phyloP scores from a whole-genome alignment of 2,888 invertebrate species.

The Hemithea aestivaria region DNA sequence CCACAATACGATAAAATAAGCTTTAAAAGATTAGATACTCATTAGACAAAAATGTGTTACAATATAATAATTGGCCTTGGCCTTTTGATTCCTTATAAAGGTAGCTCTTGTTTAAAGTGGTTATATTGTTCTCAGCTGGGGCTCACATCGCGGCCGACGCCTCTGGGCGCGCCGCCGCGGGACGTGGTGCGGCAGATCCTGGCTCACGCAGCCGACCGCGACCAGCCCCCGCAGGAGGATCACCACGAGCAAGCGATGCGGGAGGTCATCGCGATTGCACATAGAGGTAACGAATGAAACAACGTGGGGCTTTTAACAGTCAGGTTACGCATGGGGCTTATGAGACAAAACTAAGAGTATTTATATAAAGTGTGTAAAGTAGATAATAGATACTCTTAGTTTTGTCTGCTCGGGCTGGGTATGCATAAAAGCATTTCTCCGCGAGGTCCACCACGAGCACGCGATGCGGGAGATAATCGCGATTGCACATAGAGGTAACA shows the following conservation, averaged over 20 bases:
- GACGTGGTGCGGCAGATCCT: constrained; percentile 73
- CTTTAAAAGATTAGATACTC: too few relatives aligned
- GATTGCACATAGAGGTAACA: constrained; percentile 69
- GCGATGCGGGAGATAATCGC: constrained; percentile 71
- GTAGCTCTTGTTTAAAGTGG: too few relatives aligned
- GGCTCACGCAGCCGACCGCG: constrained; percentile 64
- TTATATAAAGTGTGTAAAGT: too few relatives aligned
- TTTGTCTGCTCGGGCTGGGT: too few relatives aligned
- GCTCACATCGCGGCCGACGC: constrained; percentile 63
- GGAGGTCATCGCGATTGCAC: constrained; percentile 72
- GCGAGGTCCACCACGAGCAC: constrained; percentile 50
- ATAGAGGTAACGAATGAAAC: constrained; percentile 51
- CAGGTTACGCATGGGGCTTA: too few relatives aligned
- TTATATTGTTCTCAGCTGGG: constrained; percentile 62
- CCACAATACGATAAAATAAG: too few relatives aligned
- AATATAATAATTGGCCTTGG: too few relatives aligned
- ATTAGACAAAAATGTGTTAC: too few relatives aligned
- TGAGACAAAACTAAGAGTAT: too few relatives aligned
- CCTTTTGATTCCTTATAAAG: too few relatives aligned
- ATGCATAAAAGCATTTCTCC: too few relatives aligned
- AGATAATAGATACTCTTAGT: too few relatives aligned
- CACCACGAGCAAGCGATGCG: constrained; percentile 61
- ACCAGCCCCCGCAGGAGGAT: constrained; percentile 43
- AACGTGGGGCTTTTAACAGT: not conserved
- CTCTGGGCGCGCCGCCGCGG: constrained; percentile 69